Conservation (phyloP, 2,113 vertebrate species). For the Alexandromys fortis region DNA sequence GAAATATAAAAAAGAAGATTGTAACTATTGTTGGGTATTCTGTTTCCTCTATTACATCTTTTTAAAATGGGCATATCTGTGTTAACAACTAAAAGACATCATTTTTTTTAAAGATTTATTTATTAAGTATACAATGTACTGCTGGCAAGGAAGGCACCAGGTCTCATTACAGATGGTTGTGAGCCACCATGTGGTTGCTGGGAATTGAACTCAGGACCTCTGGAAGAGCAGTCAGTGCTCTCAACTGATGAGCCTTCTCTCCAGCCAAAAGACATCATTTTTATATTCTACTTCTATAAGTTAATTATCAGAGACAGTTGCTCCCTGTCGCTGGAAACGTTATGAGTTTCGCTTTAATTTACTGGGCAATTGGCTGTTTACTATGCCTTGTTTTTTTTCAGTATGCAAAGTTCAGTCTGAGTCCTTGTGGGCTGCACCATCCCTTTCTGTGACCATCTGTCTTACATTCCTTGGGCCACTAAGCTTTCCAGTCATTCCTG, state of each 20-base stretch:
- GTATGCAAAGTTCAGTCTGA: not conserved
- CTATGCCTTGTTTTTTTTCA: not conserved
- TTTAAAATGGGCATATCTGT: not conserved
- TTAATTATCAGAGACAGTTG: not conserved
- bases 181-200: too few species aligned
- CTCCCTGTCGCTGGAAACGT: not conserved
- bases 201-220: too few species aligned
- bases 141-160: too few species aligned
- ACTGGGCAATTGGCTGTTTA: not conserved
- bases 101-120: not conserved
- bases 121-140: too few species aligned
- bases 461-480: not conserved
- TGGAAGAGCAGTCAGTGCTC: too few species aligned
- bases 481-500: not conserved
- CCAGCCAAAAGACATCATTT: not conserved
- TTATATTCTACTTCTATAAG: not conserved
- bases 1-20: slow-evolving; percentile 42
- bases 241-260: too few species aligned
- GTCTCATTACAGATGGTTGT: too few species aligned
- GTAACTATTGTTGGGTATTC: not conserved
- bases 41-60: not conserved
- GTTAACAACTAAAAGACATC: not conserved
- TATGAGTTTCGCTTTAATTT: not conserved
- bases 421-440: not conserved
- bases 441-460: not conserved